phyloP scores from a whole-genome alignment of 2,797 vertebrate species.

The Lycodopsis pacificus region DNA sequence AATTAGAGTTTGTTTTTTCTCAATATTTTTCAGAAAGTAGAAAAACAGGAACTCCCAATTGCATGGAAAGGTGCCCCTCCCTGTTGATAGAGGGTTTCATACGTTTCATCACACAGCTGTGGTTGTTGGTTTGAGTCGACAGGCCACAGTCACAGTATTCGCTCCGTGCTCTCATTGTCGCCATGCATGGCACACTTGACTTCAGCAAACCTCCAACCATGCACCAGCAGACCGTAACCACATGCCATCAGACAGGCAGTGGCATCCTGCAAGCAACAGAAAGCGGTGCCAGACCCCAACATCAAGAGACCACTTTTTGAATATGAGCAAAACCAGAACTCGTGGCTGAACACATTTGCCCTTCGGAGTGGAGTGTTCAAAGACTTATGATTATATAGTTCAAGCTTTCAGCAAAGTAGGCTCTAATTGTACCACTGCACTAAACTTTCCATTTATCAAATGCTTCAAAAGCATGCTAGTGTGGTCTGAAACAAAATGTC shows the following conservation, averaged over 20 bases:
- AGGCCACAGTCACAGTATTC: background rate
- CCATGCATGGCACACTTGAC: conserved; percentile 6
- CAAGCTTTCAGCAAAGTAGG: conserved; percentile 23
- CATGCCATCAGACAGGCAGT: conserved; percentile 29
- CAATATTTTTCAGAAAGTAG: conserved; percentile 66
- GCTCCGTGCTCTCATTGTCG: conserved; percentile 5
- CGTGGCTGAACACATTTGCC: conserved; percentile 1
- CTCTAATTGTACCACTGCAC: conserved; percentile 31
- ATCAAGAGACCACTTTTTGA: conserved; percentile 39
- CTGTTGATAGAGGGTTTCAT: conserved; percentile 64
- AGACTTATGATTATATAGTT: conserved; percentile 41
- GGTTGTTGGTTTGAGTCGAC: conserved; percentile 24
- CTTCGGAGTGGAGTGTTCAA: conserved; percentile 16
- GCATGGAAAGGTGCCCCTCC: conserved; percentile 69
- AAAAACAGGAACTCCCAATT: conserved; percentile 81
- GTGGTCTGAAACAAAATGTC: conserved; percentile 19
- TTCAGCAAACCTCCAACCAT: conserved; percentile 20
- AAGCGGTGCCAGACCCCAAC: conserved; percentile 12
- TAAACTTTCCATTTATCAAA: conserved; percentile 50
- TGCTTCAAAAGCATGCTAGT: conserved; percentile 22
- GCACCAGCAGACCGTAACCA: conserved; percentile 22
- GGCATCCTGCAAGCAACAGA: conserved; percentile 8
- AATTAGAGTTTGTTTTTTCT: conserved; percentile 47
- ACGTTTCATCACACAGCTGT: conserved; percentile 70
- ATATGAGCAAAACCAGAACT: conserved; percentile 49